These are phyloP conservation scores for Metallyticus violacea DNA, from an alignment of 2,888 invertebrate species.

Conservation along the genomic window DNA sequence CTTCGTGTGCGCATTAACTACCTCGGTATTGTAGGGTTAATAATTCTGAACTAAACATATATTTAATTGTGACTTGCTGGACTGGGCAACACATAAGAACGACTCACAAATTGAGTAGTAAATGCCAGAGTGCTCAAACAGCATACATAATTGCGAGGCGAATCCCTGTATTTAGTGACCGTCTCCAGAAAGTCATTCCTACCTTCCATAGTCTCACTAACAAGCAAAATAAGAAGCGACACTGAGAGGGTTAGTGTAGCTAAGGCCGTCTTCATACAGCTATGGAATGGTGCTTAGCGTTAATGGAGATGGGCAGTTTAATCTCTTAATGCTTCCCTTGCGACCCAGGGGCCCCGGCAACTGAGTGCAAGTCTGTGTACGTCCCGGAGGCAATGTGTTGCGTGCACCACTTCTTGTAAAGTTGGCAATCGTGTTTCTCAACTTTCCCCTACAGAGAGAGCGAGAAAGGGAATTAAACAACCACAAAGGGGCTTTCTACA, in stretches of 20 bases:
- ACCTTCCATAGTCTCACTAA: neutral
- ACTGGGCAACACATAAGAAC: too few relatives aligned
- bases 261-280: neutral
- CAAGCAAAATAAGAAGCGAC: neutral
- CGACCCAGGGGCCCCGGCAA: neutral
- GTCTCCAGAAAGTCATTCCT: neutral
- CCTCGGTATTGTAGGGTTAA: too few relatives aligned
- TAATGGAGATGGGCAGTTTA: slow-evolving; percentile 21
- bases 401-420: neutral
- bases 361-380: neutral
- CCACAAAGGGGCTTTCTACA: neutral
- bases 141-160: too few relatives aligned
- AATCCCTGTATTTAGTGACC: neutral
- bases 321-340: neutral
- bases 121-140: too few relatives aligned
- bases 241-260: neutral
- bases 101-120: too few relatives aligned
- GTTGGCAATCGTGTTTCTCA: neutral
- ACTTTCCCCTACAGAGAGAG: neutral
- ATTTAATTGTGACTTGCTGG: too few relatives aligned
- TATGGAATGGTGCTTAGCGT: neutral
- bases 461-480: neutral
- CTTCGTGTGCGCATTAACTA: too few relatives aligned
- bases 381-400: neutral
- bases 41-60: too few relatives aligned